Conservation (phyloP, 2,113 vertebrate species). For the Penelope pileata region DNA sequence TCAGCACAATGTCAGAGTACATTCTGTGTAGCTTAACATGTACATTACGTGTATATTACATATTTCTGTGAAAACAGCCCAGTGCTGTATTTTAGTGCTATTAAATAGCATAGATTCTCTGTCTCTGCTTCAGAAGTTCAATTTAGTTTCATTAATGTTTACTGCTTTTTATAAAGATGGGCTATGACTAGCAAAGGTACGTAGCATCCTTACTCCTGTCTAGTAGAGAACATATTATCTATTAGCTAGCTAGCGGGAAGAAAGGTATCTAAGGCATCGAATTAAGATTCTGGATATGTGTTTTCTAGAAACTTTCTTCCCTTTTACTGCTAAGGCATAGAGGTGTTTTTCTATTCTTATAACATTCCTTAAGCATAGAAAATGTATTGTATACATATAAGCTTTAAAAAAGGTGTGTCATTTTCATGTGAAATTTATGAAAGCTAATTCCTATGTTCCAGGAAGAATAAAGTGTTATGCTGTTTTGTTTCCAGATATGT, state of each 20-base stretch:
- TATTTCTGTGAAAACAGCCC: neutral
- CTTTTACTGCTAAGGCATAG: neutral
- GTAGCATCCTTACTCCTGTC: neutral
- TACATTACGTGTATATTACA: neutral
- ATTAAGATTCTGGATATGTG: neutral
- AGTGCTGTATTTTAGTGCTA: neutral
- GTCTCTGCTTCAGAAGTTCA: neutral
- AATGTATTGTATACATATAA: neutral
- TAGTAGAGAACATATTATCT: neutral
- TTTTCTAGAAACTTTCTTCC: neutral
- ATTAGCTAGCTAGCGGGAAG: neutral
- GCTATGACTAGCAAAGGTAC: neutral
- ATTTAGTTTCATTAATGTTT: neutral
- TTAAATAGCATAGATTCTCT: neutral
- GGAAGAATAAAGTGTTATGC: neutral
- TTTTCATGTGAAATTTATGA: neutral
- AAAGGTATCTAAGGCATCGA: neutral
- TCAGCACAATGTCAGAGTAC: neutral
- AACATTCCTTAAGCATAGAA: neutral
- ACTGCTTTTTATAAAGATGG: neutral
- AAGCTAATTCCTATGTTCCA: neutral
- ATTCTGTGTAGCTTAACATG: neutral
- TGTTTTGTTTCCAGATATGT: neutral
- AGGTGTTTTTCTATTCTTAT: neutral
- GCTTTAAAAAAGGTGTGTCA: neutral